These are phyloP conservation scores for Thera britannica DNA, from an alignment of 2,888 invertebrate species.

Conservation along the genomic window DNA sequence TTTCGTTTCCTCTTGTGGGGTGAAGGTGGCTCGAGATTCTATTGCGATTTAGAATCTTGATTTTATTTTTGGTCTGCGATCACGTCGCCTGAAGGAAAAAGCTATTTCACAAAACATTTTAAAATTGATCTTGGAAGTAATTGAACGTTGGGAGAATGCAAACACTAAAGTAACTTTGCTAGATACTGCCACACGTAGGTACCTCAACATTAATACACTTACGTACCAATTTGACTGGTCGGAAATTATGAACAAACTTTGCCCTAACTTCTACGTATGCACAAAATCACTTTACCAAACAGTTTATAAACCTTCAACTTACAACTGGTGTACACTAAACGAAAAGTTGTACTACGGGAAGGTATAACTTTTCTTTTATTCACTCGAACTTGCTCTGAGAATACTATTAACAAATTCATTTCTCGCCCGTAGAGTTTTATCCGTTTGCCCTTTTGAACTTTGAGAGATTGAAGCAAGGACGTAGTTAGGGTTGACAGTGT, in stretches of 20 bases:
- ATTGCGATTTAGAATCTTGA: constrained; percentile 39
- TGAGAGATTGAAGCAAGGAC: constrained; percentile 33
- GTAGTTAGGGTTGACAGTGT: constrained; percentile 12
- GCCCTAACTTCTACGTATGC: constrained; percentile 39
- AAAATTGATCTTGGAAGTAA: too few relatives aligned
- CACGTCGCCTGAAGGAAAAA: background rate
- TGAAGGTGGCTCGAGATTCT: constrained; percentile 38
- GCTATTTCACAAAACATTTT: background rate
- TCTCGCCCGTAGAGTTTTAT: constrained; percentile 41
- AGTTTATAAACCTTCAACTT: constrained; percentile 36
- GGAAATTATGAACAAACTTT: constrained; percentile 39
- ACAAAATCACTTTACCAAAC: constrained; percentile 45
- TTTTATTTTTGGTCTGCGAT: constrained; percentile 15
- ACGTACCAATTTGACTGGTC: background rate
- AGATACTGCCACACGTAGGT: too few relatives aligned
- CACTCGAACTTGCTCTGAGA: constrained; percentile 36
- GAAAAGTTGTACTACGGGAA: constrained; percentile 31
- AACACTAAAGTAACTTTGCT: too few relatives aligned
- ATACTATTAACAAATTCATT: constrained; percentile 44
- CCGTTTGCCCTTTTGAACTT: constrained; percentile 44
- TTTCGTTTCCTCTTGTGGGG: constrained; percentile 38
- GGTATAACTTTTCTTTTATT: constrained; percentile 41
- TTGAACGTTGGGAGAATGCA: too few relatives aligned
- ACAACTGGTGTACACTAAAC: constrained; percentile 26
- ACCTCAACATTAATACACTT: background rate